Evolutionary conservation across 2,113 vertebrate genomes (phyloP).

Genomic region (Gulo gulo): DNA sequence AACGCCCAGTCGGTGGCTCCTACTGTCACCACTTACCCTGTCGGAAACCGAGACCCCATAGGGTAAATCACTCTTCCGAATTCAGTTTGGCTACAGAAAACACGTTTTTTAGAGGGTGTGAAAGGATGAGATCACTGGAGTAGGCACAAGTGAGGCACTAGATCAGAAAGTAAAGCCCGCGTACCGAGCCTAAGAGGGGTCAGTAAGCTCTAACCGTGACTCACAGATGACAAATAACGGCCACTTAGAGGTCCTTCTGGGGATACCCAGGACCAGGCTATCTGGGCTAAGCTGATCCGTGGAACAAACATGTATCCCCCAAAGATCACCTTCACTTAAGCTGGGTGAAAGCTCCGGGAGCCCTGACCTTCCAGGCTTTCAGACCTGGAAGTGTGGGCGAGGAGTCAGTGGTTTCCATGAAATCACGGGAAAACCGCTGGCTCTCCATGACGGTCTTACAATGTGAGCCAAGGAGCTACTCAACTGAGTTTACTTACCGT

Average conservation of each 20-base stretch:
- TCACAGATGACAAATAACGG: not conserved
- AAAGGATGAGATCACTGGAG: not conserved
- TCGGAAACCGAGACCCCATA: not conserved
- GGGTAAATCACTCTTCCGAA: not conserved
- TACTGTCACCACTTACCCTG: not conserved
- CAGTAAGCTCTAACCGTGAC: not conserved
- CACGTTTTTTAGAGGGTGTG: not conserved
- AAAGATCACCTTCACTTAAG: not conserved
- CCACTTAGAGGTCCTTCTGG: not conserved
- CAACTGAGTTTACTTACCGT: not conserved
- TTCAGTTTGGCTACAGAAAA: not conserved
- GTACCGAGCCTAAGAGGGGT: not conserved
- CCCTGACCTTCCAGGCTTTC: not conserved
- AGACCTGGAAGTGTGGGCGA: not conserved
- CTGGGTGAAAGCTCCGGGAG: not conserved
- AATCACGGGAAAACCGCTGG: not conserved
- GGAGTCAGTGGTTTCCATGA: not conserved
- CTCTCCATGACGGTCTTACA: not conserved
- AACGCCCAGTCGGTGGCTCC: not conserved
- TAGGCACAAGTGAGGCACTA: not conserved
- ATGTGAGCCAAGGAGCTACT: not conserved
- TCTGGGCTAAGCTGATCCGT: not conserved
- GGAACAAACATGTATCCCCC: not conserved
- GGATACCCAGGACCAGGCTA: not conserved
- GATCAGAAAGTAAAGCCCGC: not conserved